Conservation (phyloP, 2,113 vertebrate genomes). For the Xiphias gladius region DNA sequence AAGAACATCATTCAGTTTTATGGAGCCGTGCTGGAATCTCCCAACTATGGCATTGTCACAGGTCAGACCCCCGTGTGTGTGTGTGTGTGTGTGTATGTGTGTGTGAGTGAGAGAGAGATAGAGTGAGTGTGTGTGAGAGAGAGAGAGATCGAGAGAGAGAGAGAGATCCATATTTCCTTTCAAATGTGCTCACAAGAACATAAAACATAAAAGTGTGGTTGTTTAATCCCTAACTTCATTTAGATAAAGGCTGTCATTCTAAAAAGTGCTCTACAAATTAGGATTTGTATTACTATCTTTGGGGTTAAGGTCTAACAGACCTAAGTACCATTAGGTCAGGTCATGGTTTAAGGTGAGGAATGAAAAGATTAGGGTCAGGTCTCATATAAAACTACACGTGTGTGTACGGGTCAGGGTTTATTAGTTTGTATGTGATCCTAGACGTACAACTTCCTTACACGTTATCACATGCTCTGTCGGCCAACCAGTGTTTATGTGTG, state of each 20-base stretch:
- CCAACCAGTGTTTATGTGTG: constrained; percentile 46
- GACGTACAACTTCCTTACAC: constrained; percentile 7
- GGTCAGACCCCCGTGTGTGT: constrained; percentile 84
- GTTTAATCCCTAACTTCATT: not conserved
- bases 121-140: too few species aligned
- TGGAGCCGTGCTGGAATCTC: constrained; percentile 95
- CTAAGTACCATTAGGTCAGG: not conserved
- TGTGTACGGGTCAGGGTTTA: constrained; percentile 17
- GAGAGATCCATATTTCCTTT: constrained; percentile 22
- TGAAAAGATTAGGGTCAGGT: not conserved
- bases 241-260: not conserved
- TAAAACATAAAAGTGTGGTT: not conserved
- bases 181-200: constrained; percentile 11
- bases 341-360: not conserved
- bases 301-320: not conserved
- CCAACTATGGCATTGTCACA: constrained; percentile 98
- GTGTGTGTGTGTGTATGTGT: constrained; percentile 39
- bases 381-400: not conserved
- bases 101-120: constrained; percentile 30
- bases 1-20: constrained; percentile 99
- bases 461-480: constrained; percentile 47
- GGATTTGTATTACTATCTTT: not conserved
- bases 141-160: not conserved
- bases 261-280: not conserved
- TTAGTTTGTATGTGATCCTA: constrained; percentile 33